Percentiles rank a stretch among this genome's conserved stretches.
Evolutionary conservation across 2,888 invertebrate genomes (phyloP).

Genomic region (Ophioninae sp.): DNA sequence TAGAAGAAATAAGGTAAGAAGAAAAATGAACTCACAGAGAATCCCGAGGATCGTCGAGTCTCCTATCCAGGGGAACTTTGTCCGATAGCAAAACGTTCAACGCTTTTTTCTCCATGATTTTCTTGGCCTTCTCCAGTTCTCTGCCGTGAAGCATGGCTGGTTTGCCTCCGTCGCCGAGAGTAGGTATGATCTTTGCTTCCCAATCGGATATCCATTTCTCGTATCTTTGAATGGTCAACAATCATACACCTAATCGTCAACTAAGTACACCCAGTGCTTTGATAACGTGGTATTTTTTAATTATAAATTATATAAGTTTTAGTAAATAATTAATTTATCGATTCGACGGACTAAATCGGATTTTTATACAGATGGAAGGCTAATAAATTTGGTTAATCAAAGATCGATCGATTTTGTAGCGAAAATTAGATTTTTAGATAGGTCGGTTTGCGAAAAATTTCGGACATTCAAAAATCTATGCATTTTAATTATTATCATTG

Average conservation of each 20-base stretch:
- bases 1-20: slow-evolving; percentile 66
- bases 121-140: slow-evolving; percentile 86
- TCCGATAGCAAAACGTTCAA: slow-evolving; percentile 95
- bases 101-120: slow-evolving; percentile 90
- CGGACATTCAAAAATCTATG: too few relatives aligned
- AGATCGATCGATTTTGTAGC: too few relatives aligned
- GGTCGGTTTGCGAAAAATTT: too few relatives aligned
- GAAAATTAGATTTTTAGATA: too few relatives aligned
- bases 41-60: slow-evolving; percentile 85
- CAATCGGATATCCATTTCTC: slow-evolving; percentile 84
- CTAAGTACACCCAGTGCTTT: too few relatives aligned
- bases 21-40: slow-evolving; percentile 80
- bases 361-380: too few relatives aligned
- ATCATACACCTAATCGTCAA: not conserved
- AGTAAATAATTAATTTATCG: too few relatives aligned
- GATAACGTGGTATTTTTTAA: too few relatives aligned
- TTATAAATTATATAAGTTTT: too few relatives aligned
- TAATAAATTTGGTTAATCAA: too few relatives aligned
- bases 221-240: slow-evolving; percentile 62
- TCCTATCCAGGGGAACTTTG: slow-evolving; percentile 92
- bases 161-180: slow-evolving; percentile 88
- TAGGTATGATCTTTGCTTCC: slow-evolving; percentile 85
- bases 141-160: slow-evolving; percentile 86
- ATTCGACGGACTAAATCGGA: too few relatives aligned
- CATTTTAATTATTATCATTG: too few relatives aligned